A percentile compares a stretch with the other conserved stretches of the same genome.
Evolutionary conservation across 2,113 vertebrate species (phyloP).

Genomic region (Xenopus tropicalis): UCB_Xtro_10.0 CM004443.2:87594501-87595000

Average conservation of each 20-base stretch:
- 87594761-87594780: slow-evolving; percentile 76
- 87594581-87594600: slow-evolving; percentile 74
- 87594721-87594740: slow-evolving; percentile 94
- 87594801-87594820: slow-evolving; percentile 69
- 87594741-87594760: slow-evolving; percentile 90
- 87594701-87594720: slow-evolving; percentile 79
- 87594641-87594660: slow-evolving; percentile 62
- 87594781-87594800: slow-evolving; percentile 73
- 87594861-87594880: slow-evolving; percentile 51
- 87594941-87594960: slow-evolving; percentile 66
- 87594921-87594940: slow-evolving; percentile 71
- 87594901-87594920: slow-evolving; percentile 58
- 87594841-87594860: slow-evolving; percentile 60
- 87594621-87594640: slow-evolving; percentile 68
- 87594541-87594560: background rate
- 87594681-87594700: slow-evolving; percentile 80
- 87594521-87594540: too few relatives aligned
- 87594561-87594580: background rate
- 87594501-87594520: too few relatives aligned
- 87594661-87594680: slow-evolving; percentile 64
- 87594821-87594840: slow-evolving; percentile 41
- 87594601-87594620: slow-evolving; percentile 68
- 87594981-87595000: slow-evolving; percentile 61
- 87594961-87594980: slow-evolving; percentile 65
- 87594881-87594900: slow-evolving; percentile 50